Conservation (phyloP, 2,797 vertebrate genomes). For the Gallirallus australis region DNA sequence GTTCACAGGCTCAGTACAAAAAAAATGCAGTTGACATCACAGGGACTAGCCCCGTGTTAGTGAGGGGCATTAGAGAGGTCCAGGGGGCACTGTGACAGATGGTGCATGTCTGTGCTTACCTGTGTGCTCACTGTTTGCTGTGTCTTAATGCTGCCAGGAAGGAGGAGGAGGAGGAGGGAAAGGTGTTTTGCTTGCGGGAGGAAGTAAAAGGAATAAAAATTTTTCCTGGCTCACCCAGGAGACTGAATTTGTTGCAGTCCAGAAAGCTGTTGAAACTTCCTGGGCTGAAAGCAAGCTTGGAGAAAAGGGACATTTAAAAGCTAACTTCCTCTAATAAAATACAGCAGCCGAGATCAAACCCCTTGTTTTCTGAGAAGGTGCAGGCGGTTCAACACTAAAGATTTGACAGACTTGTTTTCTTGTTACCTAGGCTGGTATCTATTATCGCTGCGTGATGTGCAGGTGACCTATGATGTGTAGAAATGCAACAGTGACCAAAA, state of each 20-base stretch:
- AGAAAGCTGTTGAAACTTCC: not conserved
- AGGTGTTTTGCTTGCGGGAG: not conserved
- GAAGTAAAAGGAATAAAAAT: not conserved
- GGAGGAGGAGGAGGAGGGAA: not conserved
- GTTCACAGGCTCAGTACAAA: not conserved
- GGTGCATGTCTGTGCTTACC: not conserved
- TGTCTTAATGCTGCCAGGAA: not conserved
- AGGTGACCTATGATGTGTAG: not conserved
- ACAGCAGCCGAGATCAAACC: not conserved
- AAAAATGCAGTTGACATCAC: not conserved
- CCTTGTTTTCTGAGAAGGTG: not conserved
- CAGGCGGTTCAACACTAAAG: not conserved
- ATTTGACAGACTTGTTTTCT: not conserved
- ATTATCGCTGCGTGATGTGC: not conserved
- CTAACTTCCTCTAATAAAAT: not conserved
- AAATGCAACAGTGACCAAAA: not conserved
- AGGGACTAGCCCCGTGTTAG: accelerated
- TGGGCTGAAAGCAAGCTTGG: not conserved
- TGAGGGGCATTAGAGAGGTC: not conserved
- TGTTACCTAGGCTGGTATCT: not conserved
- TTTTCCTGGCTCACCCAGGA: not conserved
- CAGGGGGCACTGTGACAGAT: not conserved
- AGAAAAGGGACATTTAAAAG: slow-evolving; percentile 18
- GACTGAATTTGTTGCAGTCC: slow-evolving; percentile 10
- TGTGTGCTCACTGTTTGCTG: not conserved